These are phyloP conservation scores for Fulmarus glacialis DNA, from an alignment of 2,113 vertebrate genomes.

Conservation along the genomic window DNA sequence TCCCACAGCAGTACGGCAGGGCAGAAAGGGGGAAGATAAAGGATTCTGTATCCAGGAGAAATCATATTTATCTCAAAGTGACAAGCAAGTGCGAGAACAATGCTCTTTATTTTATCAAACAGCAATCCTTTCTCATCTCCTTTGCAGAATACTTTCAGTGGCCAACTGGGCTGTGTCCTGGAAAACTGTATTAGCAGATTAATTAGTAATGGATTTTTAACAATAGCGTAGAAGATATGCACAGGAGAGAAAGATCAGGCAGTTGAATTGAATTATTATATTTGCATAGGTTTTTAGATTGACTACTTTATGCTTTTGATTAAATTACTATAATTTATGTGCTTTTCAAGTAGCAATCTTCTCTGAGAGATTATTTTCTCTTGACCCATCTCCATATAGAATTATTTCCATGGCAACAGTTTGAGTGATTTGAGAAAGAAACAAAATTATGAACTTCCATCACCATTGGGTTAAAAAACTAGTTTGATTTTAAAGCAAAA, in stretches of 20 bases:
- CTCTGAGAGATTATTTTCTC: conserved; percentile 38
- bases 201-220: conserved; percentile 52
- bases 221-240: neutral
- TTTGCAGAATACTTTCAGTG: conserved; percentile 4
- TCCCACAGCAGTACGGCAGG: neutral
- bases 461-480: neutral
- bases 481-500: neutral
- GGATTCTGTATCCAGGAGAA: neutral
- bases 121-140: neutral
- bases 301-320: conserved; percentile 38
- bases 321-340: conserved; percentile 60
- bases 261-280: conserved; percentile 44
- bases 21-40: neutral
- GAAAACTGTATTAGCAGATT: conserved; percentile 13
- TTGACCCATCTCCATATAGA: conserved; percentile 41
- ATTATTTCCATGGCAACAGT: conserved; percentile 56
- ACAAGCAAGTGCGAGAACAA: neutral
- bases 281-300: conserved; percentile 18
- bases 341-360: conserved; percentile 45
- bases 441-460: neutral
- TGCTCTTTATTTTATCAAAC: neutral
- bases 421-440: conserved; percentile 17
- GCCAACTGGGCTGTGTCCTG: neutral
- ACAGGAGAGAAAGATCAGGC: conserved; percentile 1
- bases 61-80: neutral